Evolutionary conservation across 1,140 invertebrate genomes (phyloP).

Genomic region (Drosophila hydei): DNA sequence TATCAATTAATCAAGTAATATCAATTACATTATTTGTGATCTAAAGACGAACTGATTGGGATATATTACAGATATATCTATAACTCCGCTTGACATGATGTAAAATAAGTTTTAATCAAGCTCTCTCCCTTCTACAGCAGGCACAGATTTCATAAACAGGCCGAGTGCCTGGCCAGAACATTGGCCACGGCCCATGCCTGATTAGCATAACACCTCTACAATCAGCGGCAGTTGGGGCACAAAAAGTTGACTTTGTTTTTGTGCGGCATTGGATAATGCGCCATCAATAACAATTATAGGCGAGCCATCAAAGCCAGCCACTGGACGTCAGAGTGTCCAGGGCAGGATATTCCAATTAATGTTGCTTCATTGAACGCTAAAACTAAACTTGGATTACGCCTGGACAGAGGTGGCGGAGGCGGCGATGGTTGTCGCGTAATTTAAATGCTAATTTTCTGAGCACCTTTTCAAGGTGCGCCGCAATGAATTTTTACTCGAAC

Average conservation of each 20-base stretch:
- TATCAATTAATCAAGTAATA: no score
- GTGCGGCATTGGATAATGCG: conserved; percentile 52
- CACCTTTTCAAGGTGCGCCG: conserved; percentile 58
- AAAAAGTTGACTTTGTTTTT: conserved; percentile 11
- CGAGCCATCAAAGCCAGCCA: conserved; percentile 60
- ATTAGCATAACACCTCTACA: conserved; percentile 37
- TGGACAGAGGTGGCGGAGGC: neutral
- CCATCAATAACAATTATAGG: conserved; percentile 78
- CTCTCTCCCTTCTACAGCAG: neutral
- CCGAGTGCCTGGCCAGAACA: neutral
- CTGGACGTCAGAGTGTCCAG: conserved; percentile 57
- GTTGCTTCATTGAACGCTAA: conserved; percentile 70
- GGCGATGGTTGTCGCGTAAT: conserved; percentile 54
- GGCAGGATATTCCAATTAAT: conserved; percentile 74
- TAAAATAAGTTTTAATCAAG: conserved; percentile 2
- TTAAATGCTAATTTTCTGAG: conserved; percentile 74
- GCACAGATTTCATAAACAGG: conserved; percentile 21
- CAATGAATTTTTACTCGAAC: conserved; percentile 52
- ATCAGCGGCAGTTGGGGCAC: neutral
- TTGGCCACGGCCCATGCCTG: neutral
- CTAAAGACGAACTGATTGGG: no score
- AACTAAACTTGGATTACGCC: conserved; percentile 16
- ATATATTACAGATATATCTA: neutral
- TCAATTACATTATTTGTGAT: no score
- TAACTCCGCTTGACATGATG: neutral